A percentile compares a stretch with the other conserved stretches of the same genome.
These are phyloP conservation scores for Noctua janthina DNA, from an alignment of 2,888 invertebrate genomes.

Conservation along the genomic window DNA sequence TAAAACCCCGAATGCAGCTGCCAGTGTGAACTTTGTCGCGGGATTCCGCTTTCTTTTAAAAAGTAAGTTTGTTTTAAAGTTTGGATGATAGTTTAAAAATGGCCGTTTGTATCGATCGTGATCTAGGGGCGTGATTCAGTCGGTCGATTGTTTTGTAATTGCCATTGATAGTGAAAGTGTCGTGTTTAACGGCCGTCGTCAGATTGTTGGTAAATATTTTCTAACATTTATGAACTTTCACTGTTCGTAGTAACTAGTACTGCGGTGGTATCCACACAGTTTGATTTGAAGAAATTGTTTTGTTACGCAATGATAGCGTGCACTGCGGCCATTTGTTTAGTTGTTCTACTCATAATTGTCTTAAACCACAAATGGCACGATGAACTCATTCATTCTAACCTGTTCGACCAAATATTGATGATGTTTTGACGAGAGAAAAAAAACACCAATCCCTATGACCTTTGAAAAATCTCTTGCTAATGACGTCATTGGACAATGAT, in stretches of 20 bases:
- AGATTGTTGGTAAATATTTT: slow-evolving; percentile 79
- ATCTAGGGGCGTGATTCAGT: slow-evolving; percentile 71
- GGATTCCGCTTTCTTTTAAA: slow-evolving; percentile 80
- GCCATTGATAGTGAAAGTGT: slow-evolving; percentile 84
- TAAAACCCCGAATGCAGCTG: slow-evolving; percentile 86
- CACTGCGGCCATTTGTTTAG: slow-evolving; percentile 48
- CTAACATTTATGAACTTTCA: slow-evolving; percentile 75
- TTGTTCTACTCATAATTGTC: slow-evolving; percentile 39
- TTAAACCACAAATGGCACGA: slow-evolving; percentile 46
- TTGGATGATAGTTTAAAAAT: slow-evolving; percentile 45
- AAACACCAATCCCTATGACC: neutral
- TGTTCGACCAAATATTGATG: slow-evolving; percentile 21
- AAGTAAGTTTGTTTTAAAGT: slow-evolving; percentile 69
- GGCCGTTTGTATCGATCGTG: slow-evolving; percentile 69
- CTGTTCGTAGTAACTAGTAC: slow-evolving; percentile 54
- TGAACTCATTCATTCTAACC: slow-evolving; percentile 31
- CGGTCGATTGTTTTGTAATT: slow-evolving; percentile 79
- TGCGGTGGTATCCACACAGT: slow-evolving; percentile 45
- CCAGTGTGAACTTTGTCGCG: slow-evolving; percentile 86
- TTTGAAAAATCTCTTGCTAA: slow-evolving; percentile 5
- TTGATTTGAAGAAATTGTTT: slow-evolving; percentile 54
- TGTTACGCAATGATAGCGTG: slow-evolving; percentile 63
- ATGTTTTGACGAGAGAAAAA: neutral
- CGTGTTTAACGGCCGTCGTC: slow-evolving; percentile 73
- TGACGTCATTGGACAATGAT: slow-evolving; percentile 16